Evolutionary conservation across 2,888 invertebrate species (phyloP), one percentile per base, ranked within the genome.

Genomic region (Sinotaia quadrata): DNA sequence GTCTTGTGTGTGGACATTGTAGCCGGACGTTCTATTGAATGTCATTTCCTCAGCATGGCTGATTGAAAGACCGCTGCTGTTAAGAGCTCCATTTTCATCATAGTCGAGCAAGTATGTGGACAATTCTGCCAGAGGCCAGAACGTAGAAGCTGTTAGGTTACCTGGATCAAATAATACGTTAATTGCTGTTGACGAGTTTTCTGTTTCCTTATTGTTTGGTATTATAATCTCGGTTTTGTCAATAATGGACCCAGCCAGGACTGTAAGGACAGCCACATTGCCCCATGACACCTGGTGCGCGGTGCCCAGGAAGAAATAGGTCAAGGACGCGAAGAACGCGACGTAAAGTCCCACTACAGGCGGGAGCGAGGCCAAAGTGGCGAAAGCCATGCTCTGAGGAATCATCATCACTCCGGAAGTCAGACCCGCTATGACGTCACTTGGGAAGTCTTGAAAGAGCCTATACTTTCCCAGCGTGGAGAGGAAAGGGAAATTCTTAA

Each of bases 251-350:
- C 74, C 76, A 62, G 74, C 72, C 76, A 76, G 74, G 8, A 76
- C 68, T 69, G 73, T 74, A 7, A 76, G 61, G 8, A 76, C 67
- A 24, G 76, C 76, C 10, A 76, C 73, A 60, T 74, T 74, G 18
- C 76, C 96, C 91, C 95, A 93, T 2, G 96, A 96, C 47, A 94
- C 92, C 84, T 97, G 96, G 51, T 92, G 91, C 0, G 96, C 95
- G 0, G 95, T 95, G 54, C 95, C 96, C 77, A 96, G 92, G 68
- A 95, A 86, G 72, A 93, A 92, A 87, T 97, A 96, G 24, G 95
- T 89, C 5, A 96, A 89, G 0, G 95, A 94, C 0, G 96, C 95
- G 88, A 96, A 95, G 89, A 96, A 95, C 0, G 95, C 95, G 92
- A 95, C 95, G 87, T 95, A 95, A 47, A 91, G 87, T 5, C 91